Evolutionary conservation across 2,888 invertebrate species (phyloP), one percentile per base, ranked within the genome.

Genomic region (Crioceris asparagi): DNA sequence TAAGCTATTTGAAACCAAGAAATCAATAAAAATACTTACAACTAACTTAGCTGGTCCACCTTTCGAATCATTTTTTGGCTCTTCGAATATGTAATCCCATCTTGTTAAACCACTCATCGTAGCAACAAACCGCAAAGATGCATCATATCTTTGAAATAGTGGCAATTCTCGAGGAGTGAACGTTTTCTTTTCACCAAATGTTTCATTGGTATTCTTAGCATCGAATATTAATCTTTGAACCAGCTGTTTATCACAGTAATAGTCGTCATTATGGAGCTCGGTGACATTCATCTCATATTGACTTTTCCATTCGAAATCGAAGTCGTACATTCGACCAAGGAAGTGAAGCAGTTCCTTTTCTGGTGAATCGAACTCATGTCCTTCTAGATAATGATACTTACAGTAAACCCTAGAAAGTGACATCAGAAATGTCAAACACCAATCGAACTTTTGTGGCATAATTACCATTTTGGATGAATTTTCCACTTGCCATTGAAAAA

Each of bases 91-190:
- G 48, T 82, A 79, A 59, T 88, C 83, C 88, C 91, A 91, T 35
- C 90, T 70, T 0, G 90, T 88, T 1, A 92, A 65, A 0, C 92
- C 92, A 55, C 88, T 88, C 61, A 90, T 83, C 0, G 92, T 91
- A 0, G 88, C 51, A 3, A 51, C 50, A 42, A 53, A 53, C 29
- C 87, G 71, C 12, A 87, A 65, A 27, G 78, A 79, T 3, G 83
- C 82, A 45, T 82, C 79, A 53, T 84, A 88, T 29, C 66, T 63
- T 35, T 70, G 61, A 3, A 83, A 77, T 10, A 84, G 55, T 0
- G 65, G 57, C 30, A 65, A 67, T 5, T 70, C 68, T 39, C 33
- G 30, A 17, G 43, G 37, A 48, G 47, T 47, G 52, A 46, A 56
- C 42, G 46, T 51, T 58, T 59, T 61, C 17, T 52, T 49, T 29